These are phyloP conservation scores for Corvus moneduloides DNA, from an alignment of 2,113 vertebrate species.

Conservation along the genomic window DNA sequence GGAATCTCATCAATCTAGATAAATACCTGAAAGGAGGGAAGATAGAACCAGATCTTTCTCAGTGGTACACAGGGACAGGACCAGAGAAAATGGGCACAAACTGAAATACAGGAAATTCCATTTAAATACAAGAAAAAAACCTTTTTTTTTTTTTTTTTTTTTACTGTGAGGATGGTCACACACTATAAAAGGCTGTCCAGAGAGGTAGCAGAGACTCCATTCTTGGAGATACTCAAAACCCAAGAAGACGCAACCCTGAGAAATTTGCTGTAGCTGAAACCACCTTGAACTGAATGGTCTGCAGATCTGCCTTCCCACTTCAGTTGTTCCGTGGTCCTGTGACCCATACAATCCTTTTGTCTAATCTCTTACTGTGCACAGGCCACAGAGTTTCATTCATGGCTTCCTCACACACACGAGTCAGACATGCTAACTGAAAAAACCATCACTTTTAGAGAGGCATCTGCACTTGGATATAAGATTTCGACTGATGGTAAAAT, in stretches of 20 bases:
- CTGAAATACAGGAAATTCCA: background rate
- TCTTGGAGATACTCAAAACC: background rate
- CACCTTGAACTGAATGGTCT: background rate
- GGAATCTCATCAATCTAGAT: background rate
- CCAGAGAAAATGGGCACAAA: background rate
- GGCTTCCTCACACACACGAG: background rate
- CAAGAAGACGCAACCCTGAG: accelerated
- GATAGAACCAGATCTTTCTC: background rate
- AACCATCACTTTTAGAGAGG: background rate
- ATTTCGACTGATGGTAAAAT: background rate
- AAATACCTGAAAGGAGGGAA: background rate
- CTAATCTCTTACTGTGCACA: background rate
- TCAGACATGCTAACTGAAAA: background rate
- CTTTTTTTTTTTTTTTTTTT: no score
- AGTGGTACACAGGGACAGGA: background rate
- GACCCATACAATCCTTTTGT: background rate
- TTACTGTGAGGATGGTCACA: background rate
- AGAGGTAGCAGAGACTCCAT: background rate
- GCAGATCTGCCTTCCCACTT: background rate
- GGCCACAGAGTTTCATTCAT: background rate
- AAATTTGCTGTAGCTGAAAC: background rate
- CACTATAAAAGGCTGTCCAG: background rate
- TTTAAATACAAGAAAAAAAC: background rate
- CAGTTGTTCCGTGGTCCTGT: background rate
- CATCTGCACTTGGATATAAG: accelerated